Evolutionary conservation across 2,113 vertebrate genomes (phyloP).

Genomic region (Otolemur garnettii): DNA sequence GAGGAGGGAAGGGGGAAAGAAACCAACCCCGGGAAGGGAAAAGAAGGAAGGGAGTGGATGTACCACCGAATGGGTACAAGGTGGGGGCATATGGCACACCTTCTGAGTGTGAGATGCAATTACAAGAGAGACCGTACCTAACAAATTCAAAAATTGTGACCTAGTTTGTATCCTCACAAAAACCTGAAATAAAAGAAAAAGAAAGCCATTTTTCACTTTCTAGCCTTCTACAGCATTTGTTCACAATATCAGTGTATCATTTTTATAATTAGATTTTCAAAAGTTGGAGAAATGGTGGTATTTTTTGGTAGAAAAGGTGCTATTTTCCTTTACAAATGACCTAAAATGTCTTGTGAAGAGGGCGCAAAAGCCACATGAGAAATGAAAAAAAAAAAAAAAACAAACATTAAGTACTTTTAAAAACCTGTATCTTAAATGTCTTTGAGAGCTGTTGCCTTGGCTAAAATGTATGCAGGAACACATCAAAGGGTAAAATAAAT

Average conservation of each 20-base stretch:
- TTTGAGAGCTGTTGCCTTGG: not conserved
- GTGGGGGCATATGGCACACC: no score
- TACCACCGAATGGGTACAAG: no score
- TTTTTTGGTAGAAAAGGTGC: not conserved
- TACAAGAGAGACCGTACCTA: no score
- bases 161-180: no score
- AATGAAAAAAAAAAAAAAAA: slow-evolving; percentile 50
- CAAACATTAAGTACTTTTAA: not conserved
- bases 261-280: not conserved
- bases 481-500: not conserved
- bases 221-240: not conserved
- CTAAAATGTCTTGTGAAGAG: not conserved
- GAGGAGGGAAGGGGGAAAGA: not conserved
- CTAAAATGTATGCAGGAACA: not conserved
- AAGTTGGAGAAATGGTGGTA: not conserved
- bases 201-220: not conserved
- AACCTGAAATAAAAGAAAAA: no score
- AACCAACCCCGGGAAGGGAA: no score
- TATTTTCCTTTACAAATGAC: slow-evolving; percentile 40
- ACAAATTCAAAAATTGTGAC: no score
- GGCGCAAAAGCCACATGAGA: not conserved
- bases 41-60: no score
- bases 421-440: not conserved
- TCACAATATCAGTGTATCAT: not conserved
- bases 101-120: no score